Conservation (phyloP, 2,113 vertebrate genomes). For the Parotia lawesii region DNA sequence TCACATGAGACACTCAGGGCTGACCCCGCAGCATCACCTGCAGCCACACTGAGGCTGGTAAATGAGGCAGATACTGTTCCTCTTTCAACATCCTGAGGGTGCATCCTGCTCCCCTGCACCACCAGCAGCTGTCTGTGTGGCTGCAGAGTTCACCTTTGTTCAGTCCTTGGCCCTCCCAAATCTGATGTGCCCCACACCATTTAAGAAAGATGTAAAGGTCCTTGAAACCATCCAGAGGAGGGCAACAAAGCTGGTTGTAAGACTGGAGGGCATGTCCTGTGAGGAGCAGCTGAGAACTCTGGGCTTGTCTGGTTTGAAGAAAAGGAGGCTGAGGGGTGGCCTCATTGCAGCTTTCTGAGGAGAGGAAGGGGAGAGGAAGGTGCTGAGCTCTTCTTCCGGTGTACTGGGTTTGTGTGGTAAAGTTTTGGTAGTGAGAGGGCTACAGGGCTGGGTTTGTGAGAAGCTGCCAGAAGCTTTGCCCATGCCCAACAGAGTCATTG, state of each 20-base stretch:
- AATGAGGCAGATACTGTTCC: background rate
- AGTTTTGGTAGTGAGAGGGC: background rate
- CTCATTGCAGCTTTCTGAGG: background rate
- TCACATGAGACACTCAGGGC: background rate
- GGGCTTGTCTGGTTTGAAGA: background rate
- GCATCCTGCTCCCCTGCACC: background rate
- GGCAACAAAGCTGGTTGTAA: background rate
- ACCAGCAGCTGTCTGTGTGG: background rate
- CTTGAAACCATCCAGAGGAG: background rate
- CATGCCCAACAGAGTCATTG: background rate
- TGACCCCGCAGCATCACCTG: background rate
- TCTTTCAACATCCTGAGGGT: background rate
- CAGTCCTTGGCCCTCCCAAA: background rate
- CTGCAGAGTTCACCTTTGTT: background rate
- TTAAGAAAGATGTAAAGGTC: background rate
- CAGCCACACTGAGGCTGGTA: background rate
- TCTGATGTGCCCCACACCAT: background rate
- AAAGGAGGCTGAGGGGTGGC: background rate
- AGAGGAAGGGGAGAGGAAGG: background rate
- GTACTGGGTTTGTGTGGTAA: background rate
- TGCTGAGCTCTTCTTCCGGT: background rate
- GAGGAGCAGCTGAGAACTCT: background rate
- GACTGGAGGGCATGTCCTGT: background rate
- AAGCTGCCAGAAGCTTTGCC: background rate
- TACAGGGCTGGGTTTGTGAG: background rate